Base-by-base conservation (phyloP, 2,888 invertebrate species). In the Rhagophthalmus giganteus region DNA sequence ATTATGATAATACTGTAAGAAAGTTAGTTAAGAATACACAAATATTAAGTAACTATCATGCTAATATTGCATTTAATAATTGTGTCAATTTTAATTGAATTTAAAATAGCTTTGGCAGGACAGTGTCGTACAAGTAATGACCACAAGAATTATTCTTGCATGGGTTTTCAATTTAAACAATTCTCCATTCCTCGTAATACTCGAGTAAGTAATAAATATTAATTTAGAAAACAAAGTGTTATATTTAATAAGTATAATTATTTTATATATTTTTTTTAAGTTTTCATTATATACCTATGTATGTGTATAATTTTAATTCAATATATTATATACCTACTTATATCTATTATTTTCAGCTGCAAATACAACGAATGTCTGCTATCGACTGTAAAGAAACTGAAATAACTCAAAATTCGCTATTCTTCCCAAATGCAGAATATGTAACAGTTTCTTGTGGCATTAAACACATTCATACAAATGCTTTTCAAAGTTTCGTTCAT, bases 401-500 rank as follows among this genome's bases (percentile, higher is more conserved):
- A n/a, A 10, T 52, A 37, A 13, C 15, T 13, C 37, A 46, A 41
- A 24, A 46, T n/a, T 42, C 30, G 24, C 42, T 63, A 16, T 46
- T 50, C 9, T 63, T 58, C 27, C 30, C 30, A 9, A 56, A 59
- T n/a, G 6, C 60, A 25, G 41, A 57, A 39, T 46, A 40, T 26
- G 30, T 62, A 9, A 30, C 34, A 31, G 11, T 63, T 11, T 44
- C 55, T 1, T 59, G 59, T 32, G 45, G 34, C 16, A 44, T 62
- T 12, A 14, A 55, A 35, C 47, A 35, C 10, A 15, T 62, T 12
- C 30, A 47, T 15, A 46, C 51, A 10, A 37, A 55, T 11, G 47
- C 59, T 5, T 59, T 64, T 41, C 10, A 24, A 11, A 59, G 59
- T 40, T 39, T 60, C 8, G 30, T 35, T 11, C 30, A 54, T n/a